Evolutionary conservation across 2,113 vertebrate genomes (phyloP), one percentile per base, ranked within the genome.

Genomic region (Prunella himalayana): DNA sequence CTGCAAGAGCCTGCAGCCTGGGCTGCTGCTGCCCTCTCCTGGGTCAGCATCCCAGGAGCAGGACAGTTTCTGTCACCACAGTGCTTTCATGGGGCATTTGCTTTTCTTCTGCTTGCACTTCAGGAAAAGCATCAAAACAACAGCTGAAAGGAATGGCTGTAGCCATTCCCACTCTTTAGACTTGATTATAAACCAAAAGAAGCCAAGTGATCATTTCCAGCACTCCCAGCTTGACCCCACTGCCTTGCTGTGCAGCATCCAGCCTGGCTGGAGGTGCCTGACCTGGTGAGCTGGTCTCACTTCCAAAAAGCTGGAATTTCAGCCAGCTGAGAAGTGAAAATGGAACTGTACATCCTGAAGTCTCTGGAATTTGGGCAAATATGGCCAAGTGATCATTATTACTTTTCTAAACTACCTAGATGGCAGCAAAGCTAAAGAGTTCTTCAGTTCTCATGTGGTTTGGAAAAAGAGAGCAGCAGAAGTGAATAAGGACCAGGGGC

Each of bases 21-120:
- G 30, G 66, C 82, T 88, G 70, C 65, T 96, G 88, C 93, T 95
- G 94, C 97, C 97, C 97, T 84, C 96, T 96, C 88, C 96, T 95
- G 95, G 88, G 85, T 82, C 70, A 85, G 51, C 49, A 70, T 27
- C 42, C 56, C 15, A 42, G 35, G 20, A 92, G 31, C 13, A 1
- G 51, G 37, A 76, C 37, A 42, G 23, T 28, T 73, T 65, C 70
- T 49, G 22, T 20, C 76, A 81, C 23, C 27, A 59, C 37, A 21
- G 15, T 2, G 20, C 15, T 54, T 21, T 44, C 56, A 56, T 0
- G 28, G 3, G 8, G 9, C 54, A 13, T 13, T 49, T 75, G 15
- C 27, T 39, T 66, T 70, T 35, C 35, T 41, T 33, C 37, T 27
- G 28, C 44, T 69, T 73, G 37, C 68, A 35, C 56, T 51, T 49